Percentiles rank a stretch among this genome's conserved stretches.
Evolutionary conservation across 1,140 invertebrate genomes (phyloP).

Genomic region (Coptotermes formosanus): DNA sequence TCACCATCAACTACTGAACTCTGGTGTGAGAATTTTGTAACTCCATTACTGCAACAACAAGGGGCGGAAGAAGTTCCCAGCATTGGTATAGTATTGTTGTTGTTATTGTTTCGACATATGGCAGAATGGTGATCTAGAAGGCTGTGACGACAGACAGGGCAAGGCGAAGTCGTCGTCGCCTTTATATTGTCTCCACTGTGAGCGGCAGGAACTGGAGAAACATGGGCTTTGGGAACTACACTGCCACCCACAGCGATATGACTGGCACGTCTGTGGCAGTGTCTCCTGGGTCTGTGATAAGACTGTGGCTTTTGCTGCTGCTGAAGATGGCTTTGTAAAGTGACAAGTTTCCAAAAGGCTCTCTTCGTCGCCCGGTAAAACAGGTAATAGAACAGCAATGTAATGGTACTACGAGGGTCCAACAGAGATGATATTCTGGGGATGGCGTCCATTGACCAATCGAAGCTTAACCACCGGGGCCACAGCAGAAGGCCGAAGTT

Average conservation of each 20-base stretch:
- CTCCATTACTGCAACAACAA: not conserved
- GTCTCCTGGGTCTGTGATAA: not conserved
- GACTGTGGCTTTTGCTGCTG: not conserved
- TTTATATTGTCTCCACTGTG: not conserved
- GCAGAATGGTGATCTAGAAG: constrained; percentile 49
- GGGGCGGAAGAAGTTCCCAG: not conserved
- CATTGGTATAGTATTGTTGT: constrained; percentile 48
- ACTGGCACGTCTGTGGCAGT: constrained; percentile 43
- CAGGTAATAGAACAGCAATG: constrained; percentile 67
- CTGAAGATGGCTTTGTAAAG: not conserved
- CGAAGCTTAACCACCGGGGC: constrained; percentile 83
- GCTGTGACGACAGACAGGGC: constrained; percentile 48
- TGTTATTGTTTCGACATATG: constrained; percentile 48
- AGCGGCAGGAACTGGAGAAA: not conserved
- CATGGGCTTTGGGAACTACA: not conserved
- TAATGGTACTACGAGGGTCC: constrained; percentile 73
- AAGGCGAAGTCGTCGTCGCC: constrained; percentile 33
- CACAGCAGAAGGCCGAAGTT: constrained; percentile 81
- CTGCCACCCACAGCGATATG: not conserved
- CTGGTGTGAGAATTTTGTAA: not conserved
- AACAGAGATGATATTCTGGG: constrained; percentile 70
- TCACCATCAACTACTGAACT: not conserved
- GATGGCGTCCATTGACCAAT: constrained; percentile 95
- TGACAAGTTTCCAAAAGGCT: not conserved
- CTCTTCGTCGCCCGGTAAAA: constrained; percentile 21